phyloP scores from a whole-genome alignment of 2,113 vertebrate species.

The Fulmarus glacialis region DNA sequence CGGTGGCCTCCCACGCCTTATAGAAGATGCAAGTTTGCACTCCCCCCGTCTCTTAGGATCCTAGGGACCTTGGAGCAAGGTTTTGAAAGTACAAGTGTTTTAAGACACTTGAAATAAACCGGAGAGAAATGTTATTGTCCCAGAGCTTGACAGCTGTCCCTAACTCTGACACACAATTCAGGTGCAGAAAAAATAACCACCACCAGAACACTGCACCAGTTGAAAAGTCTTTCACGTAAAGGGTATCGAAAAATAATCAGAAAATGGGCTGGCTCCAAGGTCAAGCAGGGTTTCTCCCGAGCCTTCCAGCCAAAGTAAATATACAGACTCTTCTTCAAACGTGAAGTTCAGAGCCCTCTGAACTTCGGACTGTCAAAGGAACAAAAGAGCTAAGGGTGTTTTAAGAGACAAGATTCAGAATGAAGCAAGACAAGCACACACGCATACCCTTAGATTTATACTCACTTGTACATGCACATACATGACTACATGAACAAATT shows the following conservation, averaged over 20 bases:
- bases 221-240: background rate
- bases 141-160: background rate
- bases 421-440: background rate
- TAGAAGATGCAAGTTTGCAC: background rate
- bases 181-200: background rate
- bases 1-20: background rate
- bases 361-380: background rate
- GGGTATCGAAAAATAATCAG: background rate
- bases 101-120: background rate
- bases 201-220: background rate
- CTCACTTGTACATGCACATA: background rate
- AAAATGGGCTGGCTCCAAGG: background rate
- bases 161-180: background rate
- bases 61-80: background rate
- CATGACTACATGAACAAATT: background rate
- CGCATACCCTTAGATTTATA: background rate
- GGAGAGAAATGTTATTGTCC: background rate
- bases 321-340: background rate
- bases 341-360: background rate
- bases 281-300: background rate
- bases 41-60: background rate
- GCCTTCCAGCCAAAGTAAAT: background rate
- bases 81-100: background rate
- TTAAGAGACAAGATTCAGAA: background rate
- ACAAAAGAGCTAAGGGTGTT: background rate